Evolutionary conservation across 2,797 vertebrate genomes (phyloP), one percentile per base, ranked within the genome.

Genomic region (Bradypodion ventrale): DNA sequence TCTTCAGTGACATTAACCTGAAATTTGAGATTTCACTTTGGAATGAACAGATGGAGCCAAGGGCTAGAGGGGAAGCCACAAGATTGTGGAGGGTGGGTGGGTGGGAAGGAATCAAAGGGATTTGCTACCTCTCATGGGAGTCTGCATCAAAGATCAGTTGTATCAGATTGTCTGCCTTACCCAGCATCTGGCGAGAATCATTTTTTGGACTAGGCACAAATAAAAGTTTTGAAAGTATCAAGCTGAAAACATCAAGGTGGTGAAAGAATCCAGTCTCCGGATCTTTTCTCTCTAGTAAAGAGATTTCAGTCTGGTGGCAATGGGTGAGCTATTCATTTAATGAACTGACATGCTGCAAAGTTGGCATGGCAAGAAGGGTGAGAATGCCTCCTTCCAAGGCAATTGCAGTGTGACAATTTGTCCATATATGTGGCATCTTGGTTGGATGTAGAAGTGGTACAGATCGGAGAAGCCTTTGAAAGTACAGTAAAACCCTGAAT

Each of bases 61-160:
- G 16, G n/a, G 62, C 68, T 66, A 76, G 80, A 78, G 75, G 75
- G 60, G 80, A 87, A 87, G n/a, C 85, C 75, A 66, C 40, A 68
- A 46, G 60, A 73, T 44, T 40, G 62, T 49, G 29, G 16, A n/a
- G 35, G n/a, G 25, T 16, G 69, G 77, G 35, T 37, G 72, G 44
- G 40, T 44, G 77, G 59, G 69, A 52, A 32, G 46, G 46, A 87
- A 74, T 87, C 80, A 83, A 68, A 68, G 49, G 40, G 70, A 59
- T 66, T 19, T 15, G 19, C 69, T 83, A 35, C 29, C n/a, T 75
- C 78, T 78, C 21, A 2, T 40, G 65, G 49, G 40, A 32, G 46
- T 37, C 56, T 83, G 66, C 62, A 75, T 83, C 81, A 87, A 60
- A 75, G 37, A 83, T 75, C 62, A 60, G 60, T 66, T 69, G 40